Conservation (phyloP, 2,888 invertebrate species). For the Cheilosia vernalis region DNA sequence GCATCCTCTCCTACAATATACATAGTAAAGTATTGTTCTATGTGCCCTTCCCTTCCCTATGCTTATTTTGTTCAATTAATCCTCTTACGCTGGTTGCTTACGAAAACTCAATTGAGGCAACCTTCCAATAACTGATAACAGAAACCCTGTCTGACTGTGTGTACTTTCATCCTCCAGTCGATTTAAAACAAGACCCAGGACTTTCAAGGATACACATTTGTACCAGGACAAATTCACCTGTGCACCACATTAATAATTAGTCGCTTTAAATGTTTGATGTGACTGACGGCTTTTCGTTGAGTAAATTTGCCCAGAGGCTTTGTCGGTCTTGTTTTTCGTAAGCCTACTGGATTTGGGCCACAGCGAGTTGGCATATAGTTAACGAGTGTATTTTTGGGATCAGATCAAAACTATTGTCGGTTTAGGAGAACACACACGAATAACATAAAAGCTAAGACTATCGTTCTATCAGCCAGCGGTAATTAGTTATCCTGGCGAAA, state of each 20-base stretch:
- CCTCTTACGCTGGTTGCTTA: not conserved
- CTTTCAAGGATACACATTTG: not conserved
- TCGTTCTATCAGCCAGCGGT: no score
- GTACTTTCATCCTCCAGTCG: not conserved
- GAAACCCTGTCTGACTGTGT: not conserved
- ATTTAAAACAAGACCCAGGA: not conserved
- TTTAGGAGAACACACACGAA: constrained; percentile 12
- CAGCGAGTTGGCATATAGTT: not conserved
- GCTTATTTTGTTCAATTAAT: not conserved
- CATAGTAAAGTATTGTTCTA: no score
- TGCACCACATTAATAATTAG: constrained; percentile 9
- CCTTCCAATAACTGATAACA: constrained; percentile 1
- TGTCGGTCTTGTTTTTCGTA: not conserved
- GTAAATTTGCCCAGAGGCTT: not conserved
- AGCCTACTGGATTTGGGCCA: not conserved
- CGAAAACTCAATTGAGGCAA: constrained; percentile 1
- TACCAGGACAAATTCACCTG: not conserved
- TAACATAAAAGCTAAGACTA: not conserved
- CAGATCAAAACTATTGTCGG: constrained; percentile 30
- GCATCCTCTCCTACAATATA: no score
- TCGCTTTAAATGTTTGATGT: not conserved
- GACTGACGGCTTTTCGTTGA: not conserved
- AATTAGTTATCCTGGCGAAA: not conserved
- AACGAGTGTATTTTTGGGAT: constrained; percentile 38
- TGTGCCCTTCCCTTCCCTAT: no score